Conservation (phyloP, 2,113 vertebrate species). For the Himantopus leucocephalus region DNA sequence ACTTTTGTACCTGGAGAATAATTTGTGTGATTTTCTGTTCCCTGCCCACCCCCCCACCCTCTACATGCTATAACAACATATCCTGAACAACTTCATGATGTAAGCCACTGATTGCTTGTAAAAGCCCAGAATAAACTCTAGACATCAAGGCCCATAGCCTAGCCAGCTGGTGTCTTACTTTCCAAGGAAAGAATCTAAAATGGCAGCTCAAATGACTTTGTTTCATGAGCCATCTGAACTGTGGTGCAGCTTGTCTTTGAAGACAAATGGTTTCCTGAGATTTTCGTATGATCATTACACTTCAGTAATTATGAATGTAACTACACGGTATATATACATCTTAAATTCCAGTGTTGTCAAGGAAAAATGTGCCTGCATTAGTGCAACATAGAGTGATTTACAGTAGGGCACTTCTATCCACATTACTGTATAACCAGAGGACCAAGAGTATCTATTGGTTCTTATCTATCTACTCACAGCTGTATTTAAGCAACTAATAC, state of each 20-base stretch:
- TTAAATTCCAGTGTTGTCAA: constrained; percentile 33
- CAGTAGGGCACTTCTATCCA: neutral
- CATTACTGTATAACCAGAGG: neutral
- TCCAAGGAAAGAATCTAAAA: constrained; percentile 6
- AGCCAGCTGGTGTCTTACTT: neutral
- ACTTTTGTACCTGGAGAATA: neutral
- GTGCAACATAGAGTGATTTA: neutral
- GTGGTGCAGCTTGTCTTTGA: neutral
- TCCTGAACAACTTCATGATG: neutral
- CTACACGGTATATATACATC: neutral
- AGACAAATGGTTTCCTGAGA: constrained; percentile 17
- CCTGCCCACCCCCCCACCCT: too few species aligned
- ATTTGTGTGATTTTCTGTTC: neutral
- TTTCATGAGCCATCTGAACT: neutral
- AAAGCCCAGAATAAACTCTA: neutral
- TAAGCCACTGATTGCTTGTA: neutral
- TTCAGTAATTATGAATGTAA: constrained; percentile 10
- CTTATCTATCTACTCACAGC: constrained; percentile 49
- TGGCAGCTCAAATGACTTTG: neutral
- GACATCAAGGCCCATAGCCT: neutral
- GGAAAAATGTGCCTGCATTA: constrained; percentile 35
- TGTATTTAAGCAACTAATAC: constrained; percentile 61
- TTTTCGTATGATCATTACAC: neutral
- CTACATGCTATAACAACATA: neutral
- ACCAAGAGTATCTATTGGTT: neutral